Percentiles rank a stretch among this genome's conserved stretches.
These are phyloP conservation scores for Hiodon alosoides DNA, from an alignment of 2,113 vertebrate species.

Conservation along the genomic window DNA sequence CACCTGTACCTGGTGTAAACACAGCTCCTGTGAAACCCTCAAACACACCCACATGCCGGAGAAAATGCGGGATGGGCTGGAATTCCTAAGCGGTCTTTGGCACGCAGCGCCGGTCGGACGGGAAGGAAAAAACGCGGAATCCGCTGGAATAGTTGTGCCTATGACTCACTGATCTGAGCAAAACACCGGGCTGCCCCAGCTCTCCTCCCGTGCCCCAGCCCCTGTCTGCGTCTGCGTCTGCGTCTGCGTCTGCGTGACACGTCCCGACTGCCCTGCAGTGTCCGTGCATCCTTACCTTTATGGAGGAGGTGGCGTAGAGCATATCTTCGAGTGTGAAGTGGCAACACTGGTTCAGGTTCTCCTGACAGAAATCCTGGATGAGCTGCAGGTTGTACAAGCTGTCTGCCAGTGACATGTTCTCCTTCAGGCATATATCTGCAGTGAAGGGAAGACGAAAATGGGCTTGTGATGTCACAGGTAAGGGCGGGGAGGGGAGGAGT, in stretches of 20 bases:
- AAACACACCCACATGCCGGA: too few species aligned
- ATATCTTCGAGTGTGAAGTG: slow-evolving; percentile 96
- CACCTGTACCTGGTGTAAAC: too few species aligned
- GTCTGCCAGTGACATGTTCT: slow-evolving; percentile 94
- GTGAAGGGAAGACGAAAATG: slow-evolving; percentile 11
- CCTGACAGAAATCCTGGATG: slow-evolving; percentile 90
- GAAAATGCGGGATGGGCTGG: too few species aligned
- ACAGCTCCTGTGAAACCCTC: too few species aligned
- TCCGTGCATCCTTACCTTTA: slow-evolving; percentile 65
- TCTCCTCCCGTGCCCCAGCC: neutral
- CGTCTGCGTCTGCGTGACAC: too few species aligned
- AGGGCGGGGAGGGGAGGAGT: neutral
- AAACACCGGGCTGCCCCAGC: neutral
- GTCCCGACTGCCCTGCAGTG: too few species aligned
- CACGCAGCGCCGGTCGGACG: too few species aligned
- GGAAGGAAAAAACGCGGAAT: too few species aligned
- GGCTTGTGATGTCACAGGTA: neutral
- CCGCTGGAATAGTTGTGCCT: neutral
- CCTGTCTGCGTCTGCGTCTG: too few species aligned
- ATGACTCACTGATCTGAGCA: slow-evolving; percentile 12
- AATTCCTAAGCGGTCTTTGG: too few species aligned
- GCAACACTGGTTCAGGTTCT: slow-evolving; percentile 89
- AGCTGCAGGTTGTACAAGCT: slow-evolving; percentile 94
- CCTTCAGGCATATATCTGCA: slow-evolving; percentile 93
- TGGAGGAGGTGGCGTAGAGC: slow-evolving; percentile 85